These are phyloP conservation scores for Drosophila kepulauana DNA, from an alignment of 1,140 invertebrate genomes.

Conservation along the genomic window DNA sequence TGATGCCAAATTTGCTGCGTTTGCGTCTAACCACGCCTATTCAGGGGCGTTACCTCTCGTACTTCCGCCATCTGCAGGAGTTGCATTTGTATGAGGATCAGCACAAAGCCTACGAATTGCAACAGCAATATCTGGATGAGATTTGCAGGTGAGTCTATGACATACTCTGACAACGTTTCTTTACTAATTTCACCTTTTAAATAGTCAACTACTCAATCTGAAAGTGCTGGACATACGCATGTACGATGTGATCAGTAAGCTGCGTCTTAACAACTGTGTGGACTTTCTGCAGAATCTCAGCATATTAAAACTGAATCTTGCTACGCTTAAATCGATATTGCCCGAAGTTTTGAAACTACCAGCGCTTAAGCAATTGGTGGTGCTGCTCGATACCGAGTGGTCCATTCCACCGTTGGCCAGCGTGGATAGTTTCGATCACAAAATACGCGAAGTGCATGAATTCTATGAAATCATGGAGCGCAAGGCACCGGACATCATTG, in stretches of 20 bases:
- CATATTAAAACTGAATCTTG: slow-evolving; percentile 70
- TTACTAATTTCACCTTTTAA: neutral
- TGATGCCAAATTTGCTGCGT: slow-evolving; percentile 63
- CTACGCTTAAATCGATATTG: slow-evolving; percentile 65
- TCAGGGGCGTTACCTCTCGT: slow-evolving; percentile 60
- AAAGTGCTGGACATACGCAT: slow-evolving; percentile 69
- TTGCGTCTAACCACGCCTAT: slow-evolving; percentile 71
- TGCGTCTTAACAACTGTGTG: slow-evolving; percentile 62
- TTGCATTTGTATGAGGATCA: slow-evolving; percentile 73
- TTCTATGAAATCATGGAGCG: slow-evolving; percentile 73
- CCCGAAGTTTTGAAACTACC: slow-evolving; percentile 61
- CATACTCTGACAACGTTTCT: neutral
- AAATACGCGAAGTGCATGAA: slow-evolving; percentile 70
- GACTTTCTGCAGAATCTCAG: slow-evolving; percentile 55
- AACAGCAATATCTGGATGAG: slow-evolving; percentile 71
- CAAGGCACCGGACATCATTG: slow-evolving; percentile 58
- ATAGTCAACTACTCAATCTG: slow-evolving; percentile 56
- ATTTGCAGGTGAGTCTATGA: slow-evolving; percentile 54
- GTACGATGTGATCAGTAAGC: slow-evolving; percentile 66
- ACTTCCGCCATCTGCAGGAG: slow-evolving; percentile 68
- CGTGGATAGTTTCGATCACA: slow-evolving; percentile 70
- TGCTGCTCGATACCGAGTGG: slow-evolving; percentile 72
- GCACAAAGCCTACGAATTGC: slow-evolving; percentile 70
- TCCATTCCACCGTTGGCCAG: slow-evolving; percentile 50
- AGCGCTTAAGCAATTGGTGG: slow-evolving; percentile 58